A percentile compares a stretch with the other conserved stretches of the same genome.
Conservation (phyloP, 2,113 vertebrate species). For the Mystacornis crossleyi region DNA sequence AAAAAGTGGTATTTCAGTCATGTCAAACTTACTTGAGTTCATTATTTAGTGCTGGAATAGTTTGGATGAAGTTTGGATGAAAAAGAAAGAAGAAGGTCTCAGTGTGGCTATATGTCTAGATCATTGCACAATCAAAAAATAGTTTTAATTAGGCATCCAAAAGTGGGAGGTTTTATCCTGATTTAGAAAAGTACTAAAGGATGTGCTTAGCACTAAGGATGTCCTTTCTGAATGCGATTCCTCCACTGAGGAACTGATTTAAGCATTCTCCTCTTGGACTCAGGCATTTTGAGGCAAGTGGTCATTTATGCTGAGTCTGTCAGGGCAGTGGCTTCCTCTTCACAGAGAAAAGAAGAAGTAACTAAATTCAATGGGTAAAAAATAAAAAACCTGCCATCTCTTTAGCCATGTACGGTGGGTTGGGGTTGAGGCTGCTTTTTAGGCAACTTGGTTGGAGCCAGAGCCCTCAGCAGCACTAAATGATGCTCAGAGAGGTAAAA, state of each 20-base stretch:
- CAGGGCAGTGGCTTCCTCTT: background rate
- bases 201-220: background rate
- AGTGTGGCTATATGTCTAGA: background rate
- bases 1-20: background rate
- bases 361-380: background rate
- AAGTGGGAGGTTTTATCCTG: background rate
- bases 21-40: background rate
- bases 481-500: background rate
- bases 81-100: background rate
- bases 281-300: background rate
- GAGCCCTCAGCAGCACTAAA: background rate
- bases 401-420: fast-evolving
- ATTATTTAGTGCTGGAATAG: background rate
- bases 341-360: background rate
- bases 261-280: background rate
- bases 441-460: background rate
- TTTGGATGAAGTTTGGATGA: background rate
- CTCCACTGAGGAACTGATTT: background rate
- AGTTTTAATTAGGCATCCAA: background rate
- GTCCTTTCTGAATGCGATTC: background rate
- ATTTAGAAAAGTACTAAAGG: background rate
- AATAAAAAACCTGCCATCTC: background rate
- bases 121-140: background rate
- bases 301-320: background rate
- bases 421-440: background rate